Conservation (phyloP, 2,888 invertebrate genomes). For the Lasioglossum oenotherae region DNA sequence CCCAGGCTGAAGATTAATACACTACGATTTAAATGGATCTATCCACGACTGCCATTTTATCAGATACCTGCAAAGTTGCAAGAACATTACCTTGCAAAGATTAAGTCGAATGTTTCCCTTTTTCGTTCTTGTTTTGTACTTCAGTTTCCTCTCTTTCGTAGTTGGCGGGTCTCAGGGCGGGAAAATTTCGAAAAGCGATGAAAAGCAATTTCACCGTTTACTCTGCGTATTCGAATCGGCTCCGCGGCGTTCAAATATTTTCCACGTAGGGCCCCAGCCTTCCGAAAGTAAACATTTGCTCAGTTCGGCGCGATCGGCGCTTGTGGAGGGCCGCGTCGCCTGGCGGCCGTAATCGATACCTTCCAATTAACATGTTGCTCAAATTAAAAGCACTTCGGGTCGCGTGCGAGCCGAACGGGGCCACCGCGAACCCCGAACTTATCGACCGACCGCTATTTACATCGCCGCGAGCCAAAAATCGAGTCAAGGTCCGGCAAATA, state of each 20-base stretch:
- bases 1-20: too few species aligned
- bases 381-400: constrained; percentile 29
- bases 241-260: not conserved
- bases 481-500: constrained; percentile 69
- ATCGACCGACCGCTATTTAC: constrained; percentile 43
- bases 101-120: too few species aligned
- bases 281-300: constrained; percentile 16
- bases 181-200: not conserved
- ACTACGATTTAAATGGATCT: too few species aligned
- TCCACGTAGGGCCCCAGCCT: not conserved
- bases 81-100: too few species aligned
- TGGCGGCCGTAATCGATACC: constrained; percentile 31
- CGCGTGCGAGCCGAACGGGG: constrained; percentile 1
- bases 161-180: not conserved
- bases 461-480: constrained; percentile 56
- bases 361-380: constrained; percentile 25
- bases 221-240: not conserved
- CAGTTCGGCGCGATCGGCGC: not conserved
- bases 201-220: not conserved
- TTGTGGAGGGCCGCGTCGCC: not conserved
- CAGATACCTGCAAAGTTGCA: too few species aligned
- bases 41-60: too few species aligned
- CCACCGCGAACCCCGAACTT: constrained; percentile 26
- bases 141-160: not conserved
- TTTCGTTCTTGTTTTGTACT: not conserved